phyloP scores from a whole-genome alignment of 1,140 invertebrate species.

The Tetragnatha versicolor region DNA sequence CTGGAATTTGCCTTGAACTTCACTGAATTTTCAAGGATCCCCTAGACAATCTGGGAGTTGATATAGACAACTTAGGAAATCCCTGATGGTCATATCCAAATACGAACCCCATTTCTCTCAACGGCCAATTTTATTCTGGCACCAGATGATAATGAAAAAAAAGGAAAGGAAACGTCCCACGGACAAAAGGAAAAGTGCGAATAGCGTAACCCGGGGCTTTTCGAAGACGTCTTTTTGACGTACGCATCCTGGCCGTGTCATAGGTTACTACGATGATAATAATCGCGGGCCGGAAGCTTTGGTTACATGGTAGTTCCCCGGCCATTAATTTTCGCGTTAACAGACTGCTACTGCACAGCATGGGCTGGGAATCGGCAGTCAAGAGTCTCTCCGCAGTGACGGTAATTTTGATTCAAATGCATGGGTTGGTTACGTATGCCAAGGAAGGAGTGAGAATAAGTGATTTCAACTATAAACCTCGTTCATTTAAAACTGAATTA shows the following conservation, averaged over 20 bases:
- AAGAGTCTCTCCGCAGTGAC: background rate
- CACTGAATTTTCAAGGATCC: no score
- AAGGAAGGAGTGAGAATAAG: background rate
- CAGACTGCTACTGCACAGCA: constrained; percentile 1
- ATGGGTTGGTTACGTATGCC: background rate
- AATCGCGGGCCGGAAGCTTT: constrained; percentile 31
- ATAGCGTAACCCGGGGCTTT: background rate
- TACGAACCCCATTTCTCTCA: no score
- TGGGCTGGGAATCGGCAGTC: background rate
- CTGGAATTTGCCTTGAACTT: no score
- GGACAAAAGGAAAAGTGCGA: background rate
- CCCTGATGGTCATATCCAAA: no score
- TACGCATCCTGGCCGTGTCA: constrained; percentile 13
- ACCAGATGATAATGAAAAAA: no score
- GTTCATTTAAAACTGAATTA: no score
- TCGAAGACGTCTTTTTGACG: constrained; percentile 5
- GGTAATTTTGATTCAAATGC: background rate
- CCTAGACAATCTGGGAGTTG: no score
- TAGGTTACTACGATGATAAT: constrained; percentile 16
- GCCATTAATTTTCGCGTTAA: constrained; percentile 15
- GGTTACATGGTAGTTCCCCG: constrained; percentile 9
- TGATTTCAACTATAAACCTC: background rate
- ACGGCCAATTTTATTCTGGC: no score
- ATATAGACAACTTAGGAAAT: no score
- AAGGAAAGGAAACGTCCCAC: background rate